Conservation (phyloP, 2,113 vertebrate species). For the Chunga burmeisteri region DNA sequence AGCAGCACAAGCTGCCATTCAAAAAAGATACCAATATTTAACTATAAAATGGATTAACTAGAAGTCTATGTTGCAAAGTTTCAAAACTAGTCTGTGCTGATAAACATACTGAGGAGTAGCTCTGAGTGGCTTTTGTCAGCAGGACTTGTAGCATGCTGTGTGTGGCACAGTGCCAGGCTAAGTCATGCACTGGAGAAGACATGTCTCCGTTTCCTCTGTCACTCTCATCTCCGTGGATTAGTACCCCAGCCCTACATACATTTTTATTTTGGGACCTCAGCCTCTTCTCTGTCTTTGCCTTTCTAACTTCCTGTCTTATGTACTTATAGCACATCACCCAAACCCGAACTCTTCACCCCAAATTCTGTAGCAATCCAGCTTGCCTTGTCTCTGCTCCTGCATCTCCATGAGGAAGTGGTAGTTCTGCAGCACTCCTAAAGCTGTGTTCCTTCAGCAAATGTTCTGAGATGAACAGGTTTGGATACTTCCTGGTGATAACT, state of each 20-base stretch:
- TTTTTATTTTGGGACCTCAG: neutral
- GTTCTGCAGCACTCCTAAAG: neutral
- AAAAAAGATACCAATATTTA: neutral
- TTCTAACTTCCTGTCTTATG: rapidly evolving
- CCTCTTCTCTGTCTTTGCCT: neutral
- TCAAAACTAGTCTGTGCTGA: neutral
- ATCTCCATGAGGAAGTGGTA: neutral
- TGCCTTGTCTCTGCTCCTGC: neutral
- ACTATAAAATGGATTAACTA: neutral
- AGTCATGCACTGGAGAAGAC: neutral
- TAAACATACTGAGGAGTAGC: rapidly evolving
- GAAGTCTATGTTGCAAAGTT: neutral
- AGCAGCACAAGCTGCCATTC: neutral
- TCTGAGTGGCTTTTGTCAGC: neutral
- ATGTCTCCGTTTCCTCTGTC: neutral
- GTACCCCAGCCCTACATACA: neutral
- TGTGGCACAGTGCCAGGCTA: neutral
- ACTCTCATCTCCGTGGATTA: neutral
- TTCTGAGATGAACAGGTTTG: neutral
- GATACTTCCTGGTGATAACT: neutral
- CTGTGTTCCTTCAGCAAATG: neutral
- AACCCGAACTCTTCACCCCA: neutral
- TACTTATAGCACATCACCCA: neutral
- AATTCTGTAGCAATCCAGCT: neutral
- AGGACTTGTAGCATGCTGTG: neutral